Percentiles rank a stretch among this genome's conserved stretches.
Conservation (phyloP, 2,113 vertebrate species). For the Hydrolagus affinis region DNA sequence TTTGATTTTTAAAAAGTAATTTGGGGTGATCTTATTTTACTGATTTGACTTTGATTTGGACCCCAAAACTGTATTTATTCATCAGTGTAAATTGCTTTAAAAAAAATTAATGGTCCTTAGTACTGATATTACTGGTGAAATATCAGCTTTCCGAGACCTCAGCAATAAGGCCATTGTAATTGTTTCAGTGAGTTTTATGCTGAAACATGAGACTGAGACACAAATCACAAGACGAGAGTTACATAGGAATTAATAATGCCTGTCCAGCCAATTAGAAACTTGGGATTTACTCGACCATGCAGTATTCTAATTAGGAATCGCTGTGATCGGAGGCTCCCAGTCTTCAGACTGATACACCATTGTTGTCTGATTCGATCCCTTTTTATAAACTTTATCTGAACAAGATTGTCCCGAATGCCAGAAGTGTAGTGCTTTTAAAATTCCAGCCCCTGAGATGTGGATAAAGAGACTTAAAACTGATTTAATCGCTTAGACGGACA, state of each 20-base stretch:
- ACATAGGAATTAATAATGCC: constrained; percentile 3
- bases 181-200: neutral
- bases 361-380: neutral
- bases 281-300: neutral
- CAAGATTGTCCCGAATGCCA: neutral
- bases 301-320: neutral
- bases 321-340: neutral
- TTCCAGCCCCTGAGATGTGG: neutral
- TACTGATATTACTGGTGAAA: neutral
- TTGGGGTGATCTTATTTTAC: too few relatives aligned
- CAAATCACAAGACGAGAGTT: neutral
- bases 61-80: too few relatives aligned
- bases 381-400: neutral
- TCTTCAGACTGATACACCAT: neutral
- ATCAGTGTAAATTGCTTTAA: too few relatives aligned
- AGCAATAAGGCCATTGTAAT: neutral
- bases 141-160: neutral
- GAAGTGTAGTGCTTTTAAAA: neutral
- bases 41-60: too few relatives aligned
- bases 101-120: neutral
- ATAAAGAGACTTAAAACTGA: too few relatives aligned
- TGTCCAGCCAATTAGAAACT: neutral
- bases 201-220: neutral
- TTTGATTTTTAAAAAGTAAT: too few relatives aligned
- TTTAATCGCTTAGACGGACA: neutral